phyloP scores from a whole-genome alignment of 2,797 vertebrate genomes.

The Oophaga sylvatica region DNA sequence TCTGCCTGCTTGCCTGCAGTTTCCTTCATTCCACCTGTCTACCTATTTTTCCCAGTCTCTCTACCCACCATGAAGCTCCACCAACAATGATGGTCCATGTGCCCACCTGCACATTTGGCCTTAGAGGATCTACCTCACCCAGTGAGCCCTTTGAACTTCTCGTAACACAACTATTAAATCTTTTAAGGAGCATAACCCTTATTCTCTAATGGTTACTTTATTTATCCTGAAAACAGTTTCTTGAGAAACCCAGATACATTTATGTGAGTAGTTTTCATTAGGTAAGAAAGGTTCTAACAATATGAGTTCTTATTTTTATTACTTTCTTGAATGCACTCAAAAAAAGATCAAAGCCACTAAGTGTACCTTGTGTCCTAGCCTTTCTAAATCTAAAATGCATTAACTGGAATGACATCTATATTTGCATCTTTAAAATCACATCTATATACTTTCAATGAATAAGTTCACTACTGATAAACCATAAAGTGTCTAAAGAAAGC shows the following conservation, averaged over 20 bases:
- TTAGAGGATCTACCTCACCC: too few relatives aligned
- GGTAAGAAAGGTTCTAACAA: neutral
- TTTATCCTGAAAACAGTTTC: neutral
- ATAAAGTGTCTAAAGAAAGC: neutral
- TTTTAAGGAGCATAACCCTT: neutral
- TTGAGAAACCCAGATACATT: neutral
- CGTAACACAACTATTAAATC: too few relatives aligned
- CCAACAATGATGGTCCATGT: too few relatives aligned
- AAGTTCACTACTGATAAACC: neutral
- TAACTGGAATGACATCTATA: neutral
- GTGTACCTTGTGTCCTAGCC: neutral
- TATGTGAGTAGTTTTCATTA: neutral
- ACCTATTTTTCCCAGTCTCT: too few relatives aligned
- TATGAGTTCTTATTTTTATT: neutral
- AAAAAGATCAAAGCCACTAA: neutral
- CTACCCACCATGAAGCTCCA: too few relatives aligned
- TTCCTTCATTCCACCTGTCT: too few relatives aligned
- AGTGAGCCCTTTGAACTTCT: too few relatives aligned
- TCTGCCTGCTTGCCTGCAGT: too few relatives aligned
- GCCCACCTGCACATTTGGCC: too few relatives aligned
- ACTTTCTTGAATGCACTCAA: neutral
- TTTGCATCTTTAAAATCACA: neutral
- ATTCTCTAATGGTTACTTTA: neutral
- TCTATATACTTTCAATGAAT: neutral
- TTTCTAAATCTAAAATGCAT: neutral